Conservation (phyloP, 2,888 invertebrate species). For the Terebella lapidaria region DNA sequence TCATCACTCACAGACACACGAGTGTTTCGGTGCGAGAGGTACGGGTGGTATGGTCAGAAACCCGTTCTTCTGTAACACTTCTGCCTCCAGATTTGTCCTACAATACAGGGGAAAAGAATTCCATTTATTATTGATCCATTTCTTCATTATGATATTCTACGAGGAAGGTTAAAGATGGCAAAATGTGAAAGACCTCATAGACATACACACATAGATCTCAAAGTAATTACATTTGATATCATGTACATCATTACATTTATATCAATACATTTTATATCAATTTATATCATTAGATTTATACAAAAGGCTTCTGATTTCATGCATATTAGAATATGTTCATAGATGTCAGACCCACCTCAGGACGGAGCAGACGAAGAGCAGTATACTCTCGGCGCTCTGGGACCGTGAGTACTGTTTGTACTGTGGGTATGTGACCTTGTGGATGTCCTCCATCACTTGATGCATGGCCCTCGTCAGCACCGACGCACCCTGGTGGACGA, state of each 20-base stretch:
- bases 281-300: too few species aligned
- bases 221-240: too few species aligned
- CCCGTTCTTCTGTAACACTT: conserved; percentile 67
- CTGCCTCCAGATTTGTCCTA: conserved; percentile 87
- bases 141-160: too few species aligned
- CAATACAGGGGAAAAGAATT: conserved; percentile 56
- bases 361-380: conserved; percentile 56
- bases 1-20: conserved; percentile 17
- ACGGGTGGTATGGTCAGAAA: conserved; percentile 3
- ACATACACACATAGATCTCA: too few species aligned
- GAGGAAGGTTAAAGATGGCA: too few species aligned
- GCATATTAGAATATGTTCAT: too few species aligned
- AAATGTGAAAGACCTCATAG: too few species aligned
- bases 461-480: conserved; percentile 53
- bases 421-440: conserved; percentile 72
- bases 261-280: too few species aligned
- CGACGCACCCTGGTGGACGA: conserved; percentile 34
- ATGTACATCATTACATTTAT: too few species aligned
- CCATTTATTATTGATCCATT: too few species aligned
- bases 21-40: conserved; percentile 9
- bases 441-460: conserved; percentile 72
- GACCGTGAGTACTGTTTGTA: conserved; percentile 57
- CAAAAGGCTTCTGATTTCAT: too few species aligned
- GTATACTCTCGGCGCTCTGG: conserved; percentile 1
- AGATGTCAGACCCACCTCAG: too few species aligned